phyloP scores from a whole-genome alignment of 2,888 invertebrate genomes.

The Busseola fusca region DNA sequence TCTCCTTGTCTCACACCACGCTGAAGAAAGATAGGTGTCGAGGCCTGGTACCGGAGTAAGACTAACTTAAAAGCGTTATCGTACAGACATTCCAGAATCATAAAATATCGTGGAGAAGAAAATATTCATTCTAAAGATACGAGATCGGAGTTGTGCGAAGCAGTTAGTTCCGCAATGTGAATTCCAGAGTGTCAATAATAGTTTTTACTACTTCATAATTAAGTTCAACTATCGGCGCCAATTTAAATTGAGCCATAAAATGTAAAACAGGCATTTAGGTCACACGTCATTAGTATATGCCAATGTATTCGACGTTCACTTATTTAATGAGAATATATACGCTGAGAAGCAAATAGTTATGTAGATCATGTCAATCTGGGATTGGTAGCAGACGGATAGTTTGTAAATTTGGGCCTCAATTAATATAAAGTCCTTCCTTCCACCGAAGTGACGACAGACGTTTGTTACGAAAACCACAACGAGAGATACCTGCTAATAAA shows the following conservation, averaged over 20 bases:
- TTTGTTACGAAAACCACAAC: not conserved
- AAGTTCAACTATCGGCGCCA: slow-evolving; percentile 41
- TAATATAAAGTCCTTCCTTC: not conserved
- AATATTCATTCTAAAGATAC: not conserved
- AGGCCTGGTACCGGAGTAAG: not conserved
- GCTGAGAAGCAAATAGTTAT: slow-evolving; percentile 23
- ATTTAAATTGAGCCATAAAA: slow-evolving; percentile 54
- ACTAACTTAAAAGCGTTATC: not conserved
- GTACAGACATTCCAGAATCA: not conserved
- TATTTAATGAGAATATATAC: slow-evolving; percentile 42
- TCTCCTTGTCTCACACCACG: not conserved
- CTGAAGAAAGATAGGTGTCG: not conserved
- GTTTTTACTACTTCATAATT: slow-evolving; percentile 45
- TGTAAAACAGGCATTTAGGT: slow-evolving; percentile 52
- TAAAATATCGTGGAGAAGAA: not conserved
- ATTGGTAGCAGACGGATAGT: not conserved
- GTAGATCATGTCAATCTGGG: slow-evolving; percentile 19
- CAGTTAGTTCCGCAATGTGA: not conserved
- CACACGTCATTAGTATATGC: slow-evolving; percentile 55
- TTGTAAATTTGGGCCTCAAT: not conserved
- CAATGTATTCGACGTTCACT: slow-evolving; percentile 54
- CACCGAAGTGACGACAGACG: too few relatives aligned
- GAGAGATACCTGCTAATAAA: too few relatives aligned
- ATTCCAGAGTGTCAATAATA: slow-evolving; percentile 30
- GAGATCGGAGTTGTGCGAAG: not conserved